Base-by-base conservation (phyloP, 1,140 invertebrate genomes). In the Psilanteris sp. region DNA sequence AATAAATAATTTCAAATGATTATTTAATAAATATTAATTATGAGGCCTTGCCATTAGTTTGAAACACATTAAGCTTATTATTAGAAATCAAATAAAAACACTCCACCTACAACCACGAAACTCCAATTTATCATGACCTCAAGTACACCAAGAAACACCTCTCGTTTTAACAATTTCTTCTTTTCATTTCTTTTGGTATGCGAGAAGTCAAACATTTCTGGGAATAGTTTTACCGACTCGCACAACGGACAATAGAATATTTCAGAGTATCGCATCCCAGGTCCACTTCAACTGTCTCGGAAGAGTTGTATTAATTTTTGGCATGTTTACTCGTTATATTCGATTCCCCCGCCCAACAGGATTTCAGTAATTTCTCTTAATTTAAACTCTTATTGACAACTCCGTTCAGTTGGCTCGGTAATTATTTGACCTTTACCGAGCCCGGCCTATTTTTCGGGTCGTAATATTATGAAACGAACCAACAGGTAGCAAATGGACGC, bases 401-500 rank as follows among this genome's bases (percentile, higher is more conserved):
- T 31, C 4, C 4, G 43, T 34, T 16, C 5, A 9, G 43, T 14
- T 61, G 10, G 36, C 14, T 27, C 8, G 20, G n/a, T 34, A 48
- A 62, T 48, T 62, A 39, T 48, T 20, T 22, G 57, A 50, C 34
- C 34, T 14, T 59, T 16, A 9, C 11, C 6, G 8, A 9, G n/a
- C 20, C 7, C 13, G 0, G 57, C 44, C 24, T 14, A 50, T 62
- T 41, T 62, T 50, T 62, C 44, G 39, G 55, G 14, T 39, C 26
- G 10, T 29, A 1, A 7, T 14, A 50, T 62, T 50, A 41, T 41
- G 43, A 50, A 50, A 50, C 44, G 4, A 9, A 9, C 44, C 43
- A 48, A 48, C 57, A 37, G 43, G 57, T 61, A 61, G 57, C 57
- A 37, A 57, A 37, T 24, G 22, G 4, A 31, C 14, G 36, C n/a